Conservation (phyloP, 2,888 invertebrate genomes). For the Apamea crenata region DNA sequence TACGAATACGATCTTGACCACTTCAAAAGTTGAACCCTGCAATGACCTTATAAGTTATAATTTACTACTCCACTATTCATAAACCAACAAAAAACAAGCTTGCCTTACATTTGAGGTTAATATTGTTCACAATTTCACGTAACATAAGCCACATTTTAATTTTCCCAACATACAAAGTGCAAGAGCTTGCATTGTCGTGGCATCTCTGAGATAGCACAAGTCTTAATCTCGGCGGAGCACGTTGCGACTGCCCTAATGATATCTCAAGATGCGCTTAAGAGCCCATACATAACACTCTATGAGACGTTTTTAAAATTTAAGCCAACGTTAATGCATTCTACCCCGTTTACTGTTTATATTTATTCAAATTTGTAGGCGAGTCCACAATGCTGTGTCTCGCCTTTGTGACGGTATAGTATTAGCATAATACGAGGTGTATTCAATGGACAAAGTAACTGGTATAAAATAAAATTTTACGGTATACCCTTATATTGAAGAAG, state of each 20-base stretch:
- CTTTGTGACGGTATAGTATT: conserved; percentile 84
- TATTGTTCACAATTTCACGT: conserved; percentile 64
- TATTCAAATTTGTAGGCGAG: conserved; percentile 89
- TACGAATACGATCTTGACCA: not conserved
- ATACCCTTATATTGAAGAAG: conserved; percentile 86
- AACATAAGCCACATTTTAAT: conserved; percentile 75
- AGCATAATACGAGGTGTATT: conserved; percentile 87
- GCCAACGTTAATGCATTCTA: conserved; percentile 88
- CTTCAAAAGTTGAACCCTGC: not conserved
- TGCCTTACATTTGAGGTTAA: conserved; percentile 52
- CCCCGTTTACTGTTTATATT: conserved; percentile 88
- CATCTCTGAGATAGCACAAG: conserved; percentile 79
- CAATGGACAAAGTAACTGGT: conserved; percentile 87
- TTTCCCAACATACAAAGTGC: conserved; percentile 73
- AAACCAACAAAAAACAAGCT: conserved; percentile 22
- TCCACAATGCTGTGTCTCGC: conserved; percentile 81
- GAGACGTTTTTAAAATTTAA: conserved; percentile 90
- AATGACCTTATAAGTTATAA: not conserved
- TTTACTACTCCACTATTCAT: not conserved
- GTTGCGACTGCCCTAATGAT: conserved; percentile 87
- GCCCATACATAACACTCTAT: conserved; percentile 89
- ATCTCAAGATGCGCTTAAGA: conserved; percentile 88
- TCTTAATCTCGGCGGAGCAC: conserved; percentile 86
- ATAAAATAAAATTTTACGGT: conserved; percentile 88
- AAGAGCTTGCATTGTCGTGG: conserved; percentile 77